Percentiles rank a stretch among this genome's conserved stretches.
Conservation (phyloP, 2,113 vertebrate species). For the Axis porcinus region DNA sequence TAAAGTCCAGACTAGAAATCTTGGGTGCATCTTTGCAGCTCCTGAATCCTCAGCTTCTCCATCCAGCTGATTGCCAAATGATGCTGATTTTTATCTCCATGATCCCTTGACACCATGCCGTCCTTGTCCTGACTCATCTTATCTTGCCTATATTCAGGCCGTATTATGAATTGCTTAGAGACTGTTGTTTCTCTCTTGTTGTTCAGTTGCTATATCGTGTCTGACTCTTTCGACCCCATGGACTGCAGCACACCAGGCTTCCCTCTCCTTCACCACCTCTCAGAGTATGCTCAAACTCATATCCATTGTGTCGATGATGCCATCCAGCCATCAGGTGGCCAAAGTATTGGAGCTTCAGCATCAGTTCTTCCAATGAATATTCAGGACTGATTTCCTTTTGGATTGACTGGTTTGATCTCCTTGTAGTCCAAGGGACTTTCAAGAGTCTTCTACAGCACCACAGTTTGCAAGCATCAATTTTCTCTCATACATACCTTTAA, state of each 20-base stretch:
- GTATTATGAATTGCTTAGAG: background rate
- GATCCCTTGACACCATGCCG: background rate
- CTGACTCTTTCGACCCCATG: background rate
- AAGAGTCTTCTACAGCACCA: background rate
- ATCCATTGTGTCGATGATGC: background rate
- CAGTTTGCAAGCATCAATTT: background rate
- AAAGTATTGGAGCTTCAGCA: background rate
- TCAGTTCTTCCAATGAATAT: background rate
- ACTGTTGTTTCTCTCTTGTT: background rate
- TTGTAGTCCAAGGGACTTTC: background rate
- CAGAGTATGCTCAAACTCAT: background rate
- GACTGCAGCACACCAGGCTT: background rate
- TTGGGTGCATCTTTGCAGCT: background rate
- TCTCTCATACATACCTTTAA: background rate
- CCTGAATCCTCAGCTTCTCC: background rate
- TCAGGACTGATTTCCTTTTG: background rate
- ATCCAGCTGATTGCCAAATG: background rate
- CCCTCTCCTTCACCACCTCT: background rate
- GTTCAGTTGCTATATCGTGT: background rate
- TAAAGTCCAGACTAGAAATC: background rate
- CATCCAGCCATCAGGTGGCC: background rate
- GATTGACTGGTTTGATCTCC: background rate
- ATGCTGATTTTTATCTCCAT: background rate
- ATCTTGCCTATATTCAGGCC: background rate
- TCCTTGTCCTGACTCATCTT: background rate